Percentiles rank a stretch among this genome's conserved stretches.
Evolutionary conservation across 2,113 vertebrate species (phyloP).

Genomic region (Crocuta crocuta): DNA sequence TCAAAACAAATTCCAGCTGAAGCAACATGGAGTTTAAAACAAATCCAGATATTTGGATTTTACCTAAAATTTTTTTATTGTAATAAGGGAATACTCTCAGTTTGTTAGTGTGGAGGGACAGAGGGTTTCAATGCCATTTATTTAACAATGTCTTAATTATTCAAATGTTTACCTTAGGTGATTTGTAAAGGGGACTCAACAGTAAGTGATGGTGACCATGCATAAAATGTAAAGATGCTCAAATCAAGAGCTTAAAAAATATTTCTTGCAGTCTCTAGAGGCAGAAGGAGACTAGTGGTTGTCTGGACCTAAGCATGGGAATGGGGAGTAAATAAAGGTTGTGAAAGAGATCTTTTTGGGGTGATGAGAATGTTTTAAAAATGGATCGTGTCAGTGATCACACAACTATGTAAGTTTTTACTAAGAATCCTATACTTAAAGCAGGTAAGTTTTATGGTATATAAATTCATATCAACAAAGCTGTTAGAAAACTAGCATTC

Average conservation of each 20-base stretch:
- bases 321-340: no score
- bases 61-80: conserved; percentile 9
- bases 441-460: background rate
- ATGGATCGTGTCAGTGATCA: background rate
- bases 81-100: background rate
- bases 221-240: background rate
- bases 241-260: background rate
- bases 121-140: background rate
- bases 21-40: background rate
- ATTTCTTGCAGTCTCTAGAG: background rate
- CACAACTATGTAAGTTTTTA: background rate
- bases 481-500: background rate
- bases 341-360: background rate
- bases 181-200: background rate
- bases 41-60: background rate
- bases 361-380: background rate
- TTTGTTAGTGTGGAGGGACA: background rate
- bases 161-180: background rate
- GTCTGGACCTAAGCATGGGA: background rate
- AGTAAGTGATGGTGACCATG: background rate
- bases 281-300: background rate
- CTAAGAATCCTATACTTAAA: background rate
- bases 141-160: background rate
- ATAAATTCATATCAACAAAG: background rate
- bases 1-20: background rate